Percentiles rank a stretch among this genome's conserved stretches.
These are phyloP conservation scores for Molossus molossus DNA, from an alignment of 2,797 vertebrate genomes.

Conservation along the genomic window DNA sequence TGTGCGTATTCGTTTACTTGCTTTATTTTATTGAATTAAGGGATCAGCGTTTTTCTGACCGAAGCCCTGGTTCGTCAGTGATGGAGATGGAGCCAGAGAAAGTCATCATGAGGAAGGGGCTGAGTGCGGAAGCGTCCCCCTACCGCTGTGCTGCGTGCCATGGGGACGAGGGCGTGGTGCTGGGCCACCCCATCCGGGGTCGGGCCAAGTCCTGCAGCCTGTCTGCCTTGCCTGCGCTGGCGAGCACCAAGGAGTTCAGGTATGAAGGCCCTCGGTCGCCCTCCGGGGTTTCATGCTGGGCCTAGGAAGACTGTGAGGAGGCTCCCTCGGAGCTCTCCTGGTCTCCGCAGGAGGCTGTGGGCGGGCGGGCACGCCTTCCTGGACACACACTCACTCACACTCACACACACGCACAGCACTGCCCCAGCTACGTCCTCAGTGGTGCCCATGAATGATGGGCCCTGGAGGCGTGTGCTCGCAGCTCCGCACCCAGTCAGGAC, in stretches of 20 bases:
- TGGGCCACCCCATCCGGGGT: conserved; percentile 87
- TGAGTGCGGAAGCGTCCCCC: conserved; percentile 87
- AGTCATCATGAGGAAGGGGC: conserved; percentile 82
- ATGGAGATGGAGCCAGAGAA: conserved; percentile 92
- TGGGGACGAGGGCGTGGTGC: conserved; percentile 89
- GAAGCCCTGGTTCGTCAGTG: conserved; percentile 45
- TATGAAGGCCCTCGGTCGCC: conserved; percentile 75
- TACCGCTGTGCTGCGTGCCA: conserved; percentile 93
- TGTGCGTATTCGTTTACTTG: neutral
- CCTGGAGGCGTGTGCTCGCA: neutral
- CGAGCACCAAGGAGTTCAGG: conserved; percentile 95
- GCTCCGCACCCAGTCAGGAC: neutral
- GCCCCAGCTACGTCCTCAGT: neutral
- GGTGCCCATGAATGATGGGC: neutral
- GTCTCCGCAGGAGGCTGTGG: neutral
- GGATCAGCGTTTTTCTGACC: conserved; percentile 59
- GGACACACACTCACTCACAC: neutral
- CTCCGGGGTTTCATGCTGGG: neutral
- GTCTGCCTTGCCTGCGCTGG: conserved; percentile 93
- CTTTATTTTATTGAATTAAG: conserved; percentile 48
- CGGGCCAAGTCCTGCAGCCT: conserved; percentile 95
- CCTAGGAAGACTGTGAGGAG: neutral
- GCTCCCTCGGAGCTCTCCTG: neutral
- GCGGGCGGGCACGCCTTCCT: neutral
- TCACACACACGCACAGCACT: neutral